A percentile compares a stretch with the other conserved stretches of the same genome.
Conservation (phyloP, 2,113 vertebrate genomes). For the Prunella fulvescens region DNA sequence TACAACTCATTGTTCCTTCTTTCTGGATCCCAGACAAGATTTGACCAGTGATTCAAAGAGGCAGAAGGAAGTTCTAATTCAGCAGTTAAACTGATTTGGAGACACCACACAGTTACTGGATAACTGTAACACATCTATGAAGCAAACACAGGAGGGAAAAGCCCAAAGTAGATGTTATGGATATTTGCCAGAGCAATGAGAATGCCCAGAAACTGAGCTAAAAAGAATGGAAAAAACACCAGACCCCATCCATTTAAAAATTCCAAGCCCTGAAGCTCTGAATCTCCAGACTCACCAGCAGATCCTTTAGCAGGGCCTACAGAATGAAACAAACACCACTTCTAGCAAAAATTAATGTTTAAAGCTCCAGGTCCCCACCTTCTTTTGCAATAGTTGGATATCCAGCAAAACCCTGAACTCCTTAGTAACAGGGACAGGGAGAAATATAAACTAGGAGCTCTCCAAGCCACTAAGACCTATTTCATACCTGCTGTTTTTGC, state of each 20-base stretch:
- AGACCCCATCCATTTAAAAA: neutral
- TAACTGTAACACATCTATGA: neutral
- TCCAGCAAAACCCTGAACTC: neutral
- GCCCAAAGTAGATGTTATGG: neutral
- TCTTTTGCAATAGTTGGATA: neutral
- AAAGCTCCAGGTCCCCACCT: neutral
- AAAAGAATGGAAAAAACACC: neutral
- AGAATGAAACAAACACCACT: neutral
- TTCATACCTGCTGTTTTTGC: neutral
- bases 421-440: neutral
- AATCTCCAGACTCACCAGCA: neutral
- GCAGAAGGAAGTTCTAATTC: neutral
- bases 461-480: neutral
- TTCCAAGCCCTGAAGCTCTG: neutral
- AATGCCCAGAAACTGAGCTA: neutral
- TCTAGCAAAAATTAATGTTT: neutral
- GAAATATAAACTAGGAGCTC: neutral
- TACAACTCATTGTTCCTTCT: neutral
- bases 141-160: neutral
- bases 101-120: neutral
- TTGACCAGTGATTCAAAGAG: neutral
- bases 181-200: neutral
- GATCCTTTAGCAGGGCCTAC: neutral
- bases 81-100: neutral
- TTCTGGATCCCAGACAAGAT: neutral